Evolutionary conservation across 2,113 vertebrate genomes (phyloP), one percentile per base, ranked within the genome.

Genomic region (Grus americana): DNA sequence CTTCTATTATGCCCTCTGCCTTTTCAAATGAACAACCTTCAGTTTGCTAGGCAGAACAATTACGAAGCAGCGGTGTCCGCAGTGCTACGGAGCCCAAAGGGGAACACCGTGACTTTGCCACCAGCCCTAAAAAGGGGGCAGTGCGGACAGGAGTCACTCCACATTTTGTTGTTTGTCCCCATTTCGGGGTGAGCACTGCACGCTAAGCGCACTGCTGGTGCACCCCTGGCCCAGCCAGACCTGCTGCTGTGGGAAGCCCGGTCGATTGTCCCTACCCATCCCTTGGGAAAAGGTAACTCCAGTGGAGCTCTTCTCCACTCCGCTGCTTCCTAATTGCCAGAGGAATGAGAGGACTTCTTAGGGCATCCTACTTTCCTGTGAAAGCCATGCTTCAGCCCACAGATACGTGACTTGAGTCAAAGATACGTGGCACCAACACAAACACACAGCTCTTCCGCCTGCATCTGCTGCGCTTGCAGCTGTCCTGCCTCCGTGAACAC

Each of bases 231-330:
- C 12, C 62, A 46, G 6, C 6, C 36, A 36, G 17, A 36, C 6
- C 10, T 61, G 46, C 20, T 32, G 23, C 27, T 66, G 7, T n/a
- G 19, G 32, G 16, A 54, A 63, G 44, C 6, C 68, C 49, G 50
- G 11, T n/a, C 66, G 72, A 15, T 15, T 15, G 12, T 73, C 34
- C 34, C 1, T 5, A n/a, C 5, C 3, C 0, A 0, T 27, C 10
- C 4, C 8, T 3, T n/a, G 8, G 15, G 26, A 42, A 58, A 87
- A 71, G 19, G 5, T 29, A 50, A n/a, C 1, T 15, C 11, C 26
- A 70, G 19, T 20, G 12, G 4, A 21, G 9, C 11, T 74, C 50
- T 66, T 80, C 32, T 74, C 46, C 24, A 24, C 42, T 72, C 42
- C 16, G 59, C 17, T 55, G 19, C 15, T 88, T 79, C 46, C 19